A percentile compares a stretch with the other conserved stretches of the same genome.
Evolutionary conservation across 2,113 vertebrate species (phyloP).

Genomic region (Lagenorhynchus albirostris): DNA sequence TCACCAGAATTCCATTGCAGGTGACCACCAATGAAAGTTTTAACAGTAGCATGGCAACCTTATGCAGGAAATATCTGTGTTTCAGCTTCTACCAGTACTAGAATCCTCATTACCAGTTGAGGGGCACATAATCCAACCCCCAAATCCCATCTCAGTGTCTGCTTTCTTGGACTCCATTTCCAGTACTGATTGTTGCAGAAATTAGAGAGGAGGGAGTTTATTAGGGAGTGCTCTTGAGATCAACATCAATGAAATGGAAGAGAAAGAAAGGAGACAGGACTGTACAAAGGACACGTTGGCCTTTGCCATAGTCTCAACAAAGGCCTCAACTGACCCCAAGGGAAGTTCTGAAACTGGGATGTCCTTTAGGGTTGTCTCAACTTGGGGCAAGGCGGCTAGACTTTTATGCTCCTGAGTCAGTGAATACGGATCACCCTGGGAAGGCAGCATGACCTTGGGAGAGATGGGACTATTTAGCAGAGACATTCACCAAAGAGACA

Average conservation of each 20-base stretch:
- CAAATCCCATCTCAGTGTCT: background rate
- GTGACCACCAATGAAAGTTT: background rate
- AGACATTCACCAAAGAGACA: background rate
- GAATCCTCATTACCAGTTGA: background rate
- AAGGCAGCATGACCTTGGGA: background rate
- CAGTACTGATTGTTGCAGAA: background rate
- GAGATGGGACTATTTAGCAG: background rate
- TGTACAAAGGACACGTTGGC: background rate
- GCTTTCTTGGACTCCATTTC: background rate
- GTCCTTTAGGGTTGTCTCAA: background rate
- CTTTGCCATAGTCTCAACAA: background rate
- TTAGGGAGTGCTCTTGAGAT: background rate
- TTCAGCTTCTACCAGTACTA: background rate
- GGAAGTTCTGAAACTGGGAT: background rate
- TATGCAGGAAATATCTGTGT: background rate
- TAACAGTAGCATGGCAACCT: background rate
- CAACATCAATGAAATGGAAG: background rate
- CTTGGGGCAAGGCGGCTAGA: background rate
- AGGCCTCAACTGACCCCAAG: background rate
- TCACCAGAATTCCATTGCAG: background rate
- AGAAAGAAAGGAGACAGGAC: background rate
- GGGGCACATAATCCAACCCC: background rate
- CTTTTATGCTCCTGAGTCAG: background rate
- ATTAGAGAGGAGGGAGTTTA: background rate
- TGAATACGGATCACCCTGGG: background rate